Evolutionary conservation across 2,888 invertebrate genomes (phyloP).

Genomic region (Ernsta delagoae): DNA sequence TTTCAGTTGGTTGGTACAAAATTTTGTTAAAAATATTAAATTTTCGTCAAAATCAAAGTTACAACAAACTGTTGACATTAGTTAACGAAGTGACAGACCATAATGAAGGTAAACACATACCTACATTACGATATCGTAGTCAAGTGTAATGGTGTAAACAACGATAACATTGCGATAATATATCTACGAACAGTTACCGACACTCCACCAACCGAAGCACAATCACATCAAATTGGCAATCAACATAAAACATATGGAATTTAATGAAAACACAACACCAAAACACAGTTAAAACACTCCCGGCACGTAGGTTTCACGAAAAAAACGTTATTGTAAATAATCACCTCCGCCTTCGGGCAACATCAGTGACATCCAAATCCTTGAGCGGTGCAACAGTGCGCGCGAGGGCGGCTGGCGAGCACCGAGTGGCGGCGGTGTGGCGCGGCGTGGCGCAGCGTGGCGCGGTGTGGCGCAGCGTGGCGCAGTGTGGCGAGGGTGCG

Average conservation of each 20-base stretch:
- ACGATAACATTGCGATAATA: slow-evolving; percentile 29
- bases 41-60: too few relatives aligned
- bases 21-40: too few relatives aligned
- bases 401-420: slow-evolving; percentile 44
- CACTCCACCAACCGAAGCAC: slow-evolving; percentile 29
- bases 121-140: not conserved
- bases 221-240: slow-evolving; percentile 24
- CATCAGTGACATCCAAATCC: slow-evolving; percentile 77
- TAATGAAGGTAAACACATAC: slow-evolving; percentile 12
- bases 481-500: slow-evolving; percentile 16
- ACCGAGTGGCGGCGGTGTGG: slow-evolving; percentile 11
- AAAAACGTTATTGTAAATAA: slow-evolving; percentile 46
- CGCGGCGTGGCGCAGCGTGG: slow-evolving; percentile 10
- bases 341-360: slow-evolving; percentile 80
- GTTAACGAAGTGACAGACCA: too few relatives aligned
- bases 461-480: not conserved
- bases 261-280: slow-evolving; percentile 25
- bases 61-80: too few relatives aligned
- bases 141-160: slow-evolving; percentile 29
- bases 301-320: slow-evolving; percentile 17
- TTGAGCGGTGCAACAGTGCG: slow-evolving; percentile 41
- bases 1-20: too few relatives aligned
- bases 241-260: not conserved
- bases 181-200: slow-evolving; percentile 16
- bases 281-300: slow-evolving; percentile 10